Percentiles rank a stretch among this genome's conserved stretches.
These are phyloP conservation scores for Philaethria dido DNA, from an alignment of 2,888 invertebrate genomes.

Conservation along the genomic window DNA sequence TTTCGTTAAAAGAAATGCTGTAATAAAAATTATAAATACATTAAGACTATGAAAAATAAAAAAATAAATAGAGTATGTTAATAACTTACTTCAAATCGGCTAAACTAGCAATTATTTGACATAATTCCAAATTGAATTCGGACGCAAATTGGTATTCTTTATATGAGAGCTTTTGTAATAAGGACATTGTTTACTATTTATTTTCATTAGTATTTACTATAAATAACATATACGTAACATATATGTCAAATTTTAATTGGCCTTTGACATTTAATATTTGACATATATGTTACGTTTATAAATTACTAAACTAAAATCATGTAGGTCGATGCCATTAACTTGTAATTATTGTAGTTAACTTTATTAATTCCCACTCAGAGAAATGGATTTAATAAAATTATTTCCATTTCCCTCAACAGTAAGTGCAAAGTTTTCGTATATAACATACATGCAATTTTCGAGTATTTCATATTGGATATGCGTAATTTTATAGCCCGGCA, in stretches of 20 bases:
- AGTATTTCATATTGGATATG: too few species aligned
- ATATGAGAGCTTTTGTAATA: constrained; percentile 65
- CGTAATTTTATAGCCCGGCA: too few species aligned
- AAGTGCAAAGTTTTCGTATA: too few species aligned
- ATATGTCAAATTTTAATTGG: too few species aligned
- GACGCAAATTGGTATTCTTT: constrained; percentile 64
- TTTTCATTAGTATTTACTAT: not conserved
- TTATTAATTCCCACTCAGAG: too few species aligned
- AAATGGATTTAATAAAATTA: too few species aligned
- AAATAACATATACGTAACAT: not conserved
- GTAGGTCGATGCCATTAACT: too few species aligned
- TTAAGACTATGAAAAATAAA: not conserved
- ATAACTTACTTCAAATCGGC: constrained; percentile 63
- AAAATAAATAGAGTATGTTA: not conserved
- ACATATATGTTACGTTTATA: not conserved
- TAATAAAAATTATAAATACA: constrained; percentile 25
- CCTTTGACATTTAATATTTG: not conserved
- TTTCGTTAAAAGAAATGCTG: constrained; percentile 59
- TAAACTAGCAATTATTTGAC: constrained; percentile 67
- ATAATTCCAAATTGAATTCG: constrained; percentile 58
- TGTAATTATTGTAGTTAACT: not conserved
- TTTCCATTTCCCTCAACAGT: too few species aligned
- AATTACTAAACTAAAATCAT: too few species aligned
- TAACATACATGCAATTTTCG: too few species aligned
- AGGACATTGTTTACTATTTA: constrained; percentile 58